Base-by-base conservation (phyloP, 2,113 vertebrate species). In the Edolisoma coerulescens region DNA sequence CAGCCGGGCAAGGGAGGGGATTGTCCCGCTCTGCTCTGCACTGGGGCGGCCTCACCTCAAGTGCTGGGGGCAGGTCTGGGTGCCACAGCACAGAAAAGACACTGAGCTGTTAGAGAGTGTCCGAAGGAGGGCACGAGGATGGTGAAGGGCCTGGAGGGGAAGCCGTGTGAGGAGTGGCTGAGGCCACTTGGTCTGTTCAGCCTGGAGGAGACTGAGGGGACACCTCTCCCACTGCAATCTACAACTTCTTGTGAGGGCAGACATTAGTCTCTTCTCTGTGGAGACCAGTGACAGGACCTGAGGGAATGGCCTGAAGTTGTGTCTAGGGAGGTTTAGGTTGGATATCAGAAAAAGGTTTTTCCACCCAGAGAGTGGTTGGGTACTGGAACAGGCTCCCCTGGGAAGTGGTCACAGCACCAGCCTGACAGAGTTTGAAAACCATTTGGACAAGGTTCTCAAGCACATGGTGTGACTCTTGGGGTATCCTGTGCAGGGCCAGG, bases 81-180 rank as follows among this genome's bases (percentile, higher is more conserved):
- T 4, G 4, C 10, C 7, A 24, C 16, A 52, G 23, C n/a, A 1
- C 1, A n/a, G 7, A 8, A 22, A 7, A 17, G n/a, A 11, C 17
- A 39, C 5, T 4, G 9, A 68, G 10, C 17, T 35, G 3, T 17
- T 17, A 27, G n/a, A 37, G 42, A 68, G 18, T n/a, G 35, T 41
- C 35, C 35, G 69, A 39, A 59, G 53, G 18, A 47, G 28, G 20
- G 19, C 52, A 21, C 2, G 0, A 41, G 16, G 35, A 11, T 49
- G 52, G 18, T 33, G 28, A 57, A 41, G 28, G 35, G 18, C 9
- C 32, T 60, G 2, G 4, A 59, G 18, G 28, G 18, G 53, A 3
- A 68, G 27, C 11, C 3, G 1, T 21, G 4, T 18, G 12, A 41
- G 44, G 30, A 59, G 23, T 2, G 6, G 20, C 45, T 42, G 45